These are phyloP conservation scores for Vespertilio murinus DNA, from an alignment of 2,797 vertebrate species.

Conservation along the genomic window DNA sequence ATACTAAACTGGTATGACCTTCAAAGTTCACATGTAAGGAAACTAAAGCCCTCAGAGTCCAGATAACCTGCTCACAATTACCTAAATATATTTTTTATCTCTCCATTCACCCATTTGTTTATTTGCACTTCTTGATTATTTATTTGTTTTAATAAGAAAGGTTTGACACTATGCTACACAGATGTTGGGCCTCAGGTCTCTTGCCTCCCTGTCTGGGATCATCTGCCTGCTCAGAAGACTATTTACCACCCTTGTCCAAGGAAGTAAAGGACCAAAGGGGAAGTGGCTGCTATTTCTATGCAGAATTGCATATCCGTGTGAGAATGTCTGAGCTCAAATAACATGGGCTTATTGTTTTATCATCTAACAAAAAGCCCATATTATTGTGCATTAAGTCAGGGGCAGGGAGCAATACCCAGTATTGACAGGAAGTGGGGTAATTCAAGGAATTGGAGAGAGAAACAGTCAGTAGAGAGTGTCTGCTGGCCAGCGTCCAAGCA, in stretches of 20 bases:
- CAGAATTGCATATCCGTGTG: neutral
- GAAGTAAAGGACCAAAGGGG: neutral
- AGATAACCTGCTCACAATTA: neutral
- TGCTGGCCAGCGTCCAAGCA: rapidly evolving
- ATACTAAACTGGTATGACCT: neutral
- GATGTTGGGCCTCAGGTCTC: neutral
- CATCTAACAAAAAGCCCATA: neutral
- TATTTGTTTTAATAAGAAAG: neutral
- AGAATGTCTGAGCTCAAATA: neutral
- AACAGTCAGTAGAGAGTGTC: neutral
- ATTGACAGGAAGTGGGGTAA: neutral
- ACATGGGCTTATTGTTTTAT: neutral
- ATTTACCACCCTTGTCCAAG: neutral
- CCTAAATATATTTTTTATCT: neutral
- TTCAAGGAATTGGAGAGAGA: neutral
- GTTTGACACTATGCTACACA: neutral
- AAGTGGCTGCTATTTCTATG: neutral
- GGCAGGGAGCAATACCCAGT: neutral
- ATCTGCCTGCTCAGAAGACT: neutral
- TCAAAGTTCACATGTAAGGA: neutral
- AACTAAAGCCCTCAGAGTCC: neutral
- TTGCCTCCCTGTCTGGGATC: neutral
- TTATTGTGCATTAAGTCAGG: neutral
- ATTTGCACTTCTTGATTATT: neutral
- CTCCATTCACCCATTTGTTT: neutral